Conservation (phyloP, 2,888 invertebrate species). For the Operophtera brumata region DNA sequence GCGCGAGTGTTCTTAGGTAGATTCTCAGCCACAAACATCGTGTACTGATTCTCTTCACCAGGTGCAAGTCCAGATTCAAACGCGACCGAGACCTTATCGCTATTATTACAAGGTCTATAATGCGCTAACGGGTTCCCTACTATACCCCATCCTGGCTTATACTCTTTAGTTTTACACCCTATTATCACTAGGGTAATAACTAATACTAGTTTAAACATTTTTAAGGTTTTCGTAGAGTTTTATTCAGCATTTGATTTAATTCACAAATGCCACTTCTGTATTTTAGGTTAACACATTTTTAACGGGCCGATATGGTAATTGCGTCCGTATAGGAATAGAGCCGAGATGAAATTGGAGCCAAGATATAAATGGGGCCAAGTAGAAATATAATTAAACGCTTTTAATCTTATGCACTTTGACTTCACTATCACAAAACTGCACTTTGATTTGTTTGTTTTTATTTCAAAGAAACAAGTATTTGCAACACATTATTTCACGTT, state of each 20-base stretch:
- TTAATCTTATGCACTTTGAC: background rate
- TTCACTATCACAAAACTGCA: background rate
- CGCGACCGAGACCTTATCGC: slow-evolving; percentile 24
- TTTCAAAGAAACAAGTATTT: background rate
- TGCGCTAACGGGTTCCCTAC: slow-evolving; percentile 19
- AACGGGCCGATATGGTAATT: no score
- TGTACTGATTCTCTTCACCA: slow-evolving; percentile 43
- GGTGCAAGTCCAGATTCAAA: slow-evolving; percentile 38
- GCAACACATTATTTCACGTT: background rate
- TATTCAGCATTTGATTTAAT: background rate
- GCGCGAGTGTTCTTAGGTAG: slow-evolving; percentile 26
- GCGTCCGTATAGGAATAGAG: no score
- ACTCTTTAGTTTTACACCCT: background rate
- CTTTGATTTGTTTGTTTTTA: background rate
- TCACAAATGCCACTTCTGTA: background rate
- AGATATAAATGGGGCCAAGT: background rate
- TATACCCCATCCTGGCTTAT: background rate
- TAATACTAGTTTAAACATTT: slow-evolving; percentile 2
- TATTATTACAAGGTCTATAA: slow-evolving; percentile 33
- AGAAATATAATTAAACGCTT: no score
- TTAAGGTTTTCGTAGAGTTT: background rate
- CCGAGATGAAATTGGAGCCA: no score
- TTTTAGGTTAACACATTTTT: background rate
- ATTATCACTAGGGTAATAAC: background rate
- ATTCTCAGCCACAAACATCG: slow-evolving; percentile 25